Base-by-base conservation (phyloP, 2,113 vertebrate species). In the Taurulus bubalis region DNA sequence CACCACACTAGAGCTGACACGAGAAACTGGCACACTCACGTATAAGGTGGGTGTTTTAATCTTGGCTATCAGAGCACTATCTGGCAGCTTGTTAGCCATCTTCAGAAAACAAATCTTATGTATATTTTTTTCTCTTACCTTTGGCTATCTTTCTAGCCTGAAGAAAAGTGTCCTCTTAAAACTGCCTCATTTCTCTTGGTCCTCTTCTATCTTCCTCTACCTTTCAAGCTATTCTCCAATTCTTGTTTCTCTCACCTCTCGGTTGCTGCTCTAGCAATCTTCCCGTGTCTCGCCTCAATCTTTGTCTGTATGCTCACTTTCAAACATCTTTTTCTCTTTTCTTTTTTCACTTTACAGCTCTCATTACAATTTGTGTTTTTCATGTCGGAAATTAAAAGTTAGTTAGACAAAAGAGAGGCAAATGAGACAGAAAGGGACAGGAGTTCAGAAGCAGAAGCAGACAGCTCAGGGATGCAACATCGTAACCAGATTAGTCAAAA, bases 311-410 rank as follows among this genome's bases (percentile, higher is more conserved):
- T 65, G 30, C 53, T 65, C 53, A 1, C 67, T 67, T 74, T 87
- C 26, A 72, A 75, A 76, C 18, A 26, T 26, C 60, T 72, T 78
- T 34, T 59, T 71, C 73, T 42, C 1, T 47, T 26, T 58, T 71
- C 42, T 42, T 53, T 45, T 71, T 59, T 36, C 42, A 26, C 26
- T 38, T 28, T 51, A 40, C 18, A 69, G 30, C 69, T 73, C 59
- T 81, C 59, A 82, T 76, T 87, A 66, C 32, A 90, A 65, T 83
- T 75, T 74, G 6, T 47, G 53, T 64, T 83, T 86, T 80, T 85
- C 11, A 82, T 55, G 45, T 56, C 73, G 22, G 49, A 62, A 80
- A 80, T 84, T 53, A 87, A 81, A 73, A 58, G 49, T 24, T 75
- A 11, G 55, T n/a, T 51, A 45, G 64, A 79, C 16, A 77, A 78